Percentiles rank a stretch among this genome's conserved stretches.
phyloP scores from a whole-genome alignment of 1,140 invertebrate genomes.

The Drosophila miranda region DNA sequence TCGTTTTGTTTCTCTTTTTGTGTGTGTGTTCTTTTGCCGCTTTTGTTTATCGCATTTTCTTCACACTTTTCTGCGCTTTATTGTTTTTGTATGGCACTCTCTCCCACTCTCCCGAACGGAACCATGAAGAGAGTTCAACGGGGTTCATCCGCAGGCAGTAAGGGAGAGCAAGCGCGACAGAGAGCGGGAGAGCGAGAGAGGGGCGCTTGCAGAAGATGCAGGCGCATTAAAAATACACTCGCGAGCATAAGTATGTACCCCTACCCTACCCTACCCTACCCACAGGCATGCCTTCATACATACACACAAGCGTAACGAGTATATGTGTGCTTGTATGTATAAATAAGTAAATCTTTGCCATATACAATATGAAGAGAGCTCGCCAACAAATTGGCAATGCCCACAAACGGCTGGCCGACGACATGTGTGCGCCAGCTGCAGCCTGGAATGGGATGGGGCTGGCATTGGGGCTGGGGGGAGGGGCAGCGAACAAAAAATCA shows the following conservation, averaged over 20 bases:
- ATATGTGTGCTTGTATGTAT: constrained; percentile 9
- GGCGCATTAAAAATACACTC: constrained; percentile 57
- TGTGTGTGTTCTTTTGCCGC: constrained; percentile 26
- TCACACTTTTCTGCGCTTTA: constrained; percentile 48
- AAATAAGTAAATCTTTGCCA: constrained; percentile 27
- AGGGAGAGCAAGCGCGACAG: not conserved
- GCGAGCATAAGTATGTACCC: constrained; percentile 29
- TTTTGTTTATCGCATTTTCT: constrained; percentile 65
- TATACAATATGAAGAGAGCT: constrained; percentile 41
- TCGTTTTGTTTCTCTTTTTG: constrained; percentile 42
- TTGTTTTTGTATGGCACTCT: constrained; percentile 22
- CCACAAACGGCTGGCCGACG: constrained; percentile 43
- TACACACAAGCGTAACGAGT: constrained; percentile 7
- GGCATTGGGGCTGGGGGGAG: constrained; percentile 1
- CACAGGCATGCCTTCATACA: constrained; percentile 1
- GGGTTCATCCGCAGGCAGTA: constrained; percentile 46
- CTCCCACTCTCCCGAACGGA: not conserved
- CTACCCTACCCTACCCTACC: not conserved
- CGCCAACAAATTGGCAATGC: constrained; percentile 61
- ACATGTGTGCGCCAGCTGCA: constrained; percentile 72
- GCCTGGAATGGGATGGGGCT: constrained; percentile 17
- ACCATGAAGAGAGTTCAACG: constrained; percentile 49
- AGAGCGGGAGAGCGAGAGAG: not conserved
- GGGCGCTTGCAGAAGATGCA: constrained; percentile 41
- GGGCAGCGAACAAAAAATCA: constrained; percentile 25